These are phyloP conservation scores for Ibidorhyncha struthersii DNA, from an alignment of 2,113 vertebrate species.

Conservation along the genomic window DNA sequence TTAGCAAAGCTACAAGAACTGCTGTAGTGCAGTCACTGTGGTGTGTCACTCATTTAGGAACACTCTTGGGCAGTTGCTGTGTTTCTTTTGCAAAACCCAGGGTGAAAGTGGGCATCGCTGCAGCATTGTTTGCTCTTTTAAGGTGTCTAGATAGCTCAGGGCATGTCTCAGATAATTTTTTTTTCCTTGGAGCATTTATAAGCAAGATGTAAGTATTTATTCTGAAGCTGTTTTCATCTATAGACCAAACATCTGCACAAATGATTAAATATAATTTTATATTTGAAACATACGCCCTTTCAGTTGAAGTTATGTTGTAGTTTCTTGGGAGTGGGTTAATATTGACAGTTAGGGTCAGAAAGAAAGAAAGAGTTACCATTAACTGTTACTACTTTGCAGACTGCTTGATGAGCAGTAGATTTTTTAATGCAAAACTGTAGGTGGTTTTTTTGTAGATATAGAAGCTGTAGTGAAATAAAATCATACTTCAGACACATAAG, in stretches of 20 bases:
- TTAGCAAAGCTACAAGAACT: conserved; percentile 69
- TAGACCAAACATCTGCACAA: conserved; percentile 52
- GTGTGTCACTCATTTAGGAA: conserved; percentile 24
- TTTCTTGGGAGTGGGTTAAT: conserved; percentile 7
- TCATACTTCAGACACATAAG: background rate
- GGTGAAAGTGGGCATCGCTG: conserved; percentile 53
- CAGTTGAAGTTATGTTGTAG: conserved; percentile 14
- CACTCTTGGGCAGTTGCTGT: conserved; percentile 46
- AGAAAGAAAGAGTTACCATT: background rate
- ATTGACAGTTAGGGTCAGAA: background rate
- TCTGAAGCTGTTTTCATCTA: conserved; percentile 48
- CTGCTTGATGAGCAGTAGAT: background rate
- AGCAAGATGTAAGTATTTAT: conserved; percentile 70
- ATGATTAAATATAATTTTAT: conserved; percentile 42
- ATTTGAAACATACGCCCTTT: background rate
- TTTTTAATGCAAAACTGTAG: background rate
- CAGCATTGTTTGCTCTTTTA: conserved; percentile 85
- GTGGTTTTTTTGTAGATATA: background rate
- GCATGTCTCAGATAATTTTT: conserved; percentile 59
- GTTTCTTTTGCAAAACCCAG: conserved; percentile 62
- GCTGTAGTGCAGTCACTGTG: conserved; percentile 71
- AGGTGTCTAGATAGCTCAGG: conserved; percentile 88
- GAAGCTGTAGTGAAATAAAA: conserved; percentile 6
- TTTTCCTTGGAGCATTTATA: conserved; percentile 62
- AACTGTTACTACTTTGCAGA: background rate